Conservation (phyloP, 2,797 vertebrate genomes). For the Sitta carolinensis region DNA sequence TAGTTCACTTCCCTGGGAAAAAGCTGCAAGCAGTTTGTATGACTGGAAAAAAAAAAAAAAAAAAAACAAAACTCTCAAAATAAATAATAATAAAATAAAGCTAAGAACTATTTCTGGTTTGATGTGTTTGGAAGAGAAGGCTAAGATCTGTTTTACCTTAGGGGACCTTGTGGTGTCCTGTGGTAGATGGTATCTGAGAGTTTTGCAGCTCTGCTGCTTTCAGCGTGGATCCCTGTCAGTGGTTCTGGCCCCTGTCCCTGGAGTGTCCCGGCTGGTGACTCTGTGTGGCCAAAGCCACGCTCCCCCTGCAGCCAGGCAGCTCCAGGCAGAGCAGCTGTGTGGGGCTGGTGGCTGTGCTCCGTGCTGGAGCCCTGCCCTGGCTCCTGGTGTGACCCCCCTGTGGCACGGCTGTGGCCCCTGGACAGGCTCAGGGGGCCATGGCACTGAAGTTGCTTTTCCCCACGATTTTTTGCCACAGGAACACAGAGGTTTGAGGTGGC, state of each 20-base stretch:
- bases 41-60: background rate
- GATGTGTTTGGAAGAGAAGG: slow-evolving; percentile 34
- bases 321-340: background rate
- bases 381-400: background rate
- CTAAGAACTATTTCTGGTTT: slow-evolving; percentile 36
- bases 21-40: slow-evolving; percentile 1
- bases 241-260: background rate
- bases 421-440: background rate
- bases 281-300: background rate
- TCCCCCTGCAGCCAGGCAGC: background rate
- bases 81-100: background rate
- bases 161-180: slow-evolving; percentile 37
- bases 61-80: background rate
- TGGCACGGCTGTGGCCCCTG: background rate
- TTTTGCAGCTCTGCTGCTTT: slow-evolving; percentile 15
- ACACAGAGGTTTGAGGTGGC: background rate
- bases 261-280: background rate
- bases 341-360: background rate
- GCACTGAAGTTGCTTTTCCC: background rate
- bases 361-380: background rate
- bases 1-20: slow-evolving; percentile 46
- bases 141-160: slow-evolving; percentile 35
- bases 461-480: background rate
- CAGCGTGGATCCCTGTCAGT: background rate
- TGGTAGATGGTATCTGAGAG: slow-evolving; percentile 13